Percentiles rank a stretch among this genome's conserved stretches.
These are phyloP conservation scores for Netelia virgata DNA, from an alignment of 2,888 invertebrate genomes.

Conservation along the genomic window DNA sequence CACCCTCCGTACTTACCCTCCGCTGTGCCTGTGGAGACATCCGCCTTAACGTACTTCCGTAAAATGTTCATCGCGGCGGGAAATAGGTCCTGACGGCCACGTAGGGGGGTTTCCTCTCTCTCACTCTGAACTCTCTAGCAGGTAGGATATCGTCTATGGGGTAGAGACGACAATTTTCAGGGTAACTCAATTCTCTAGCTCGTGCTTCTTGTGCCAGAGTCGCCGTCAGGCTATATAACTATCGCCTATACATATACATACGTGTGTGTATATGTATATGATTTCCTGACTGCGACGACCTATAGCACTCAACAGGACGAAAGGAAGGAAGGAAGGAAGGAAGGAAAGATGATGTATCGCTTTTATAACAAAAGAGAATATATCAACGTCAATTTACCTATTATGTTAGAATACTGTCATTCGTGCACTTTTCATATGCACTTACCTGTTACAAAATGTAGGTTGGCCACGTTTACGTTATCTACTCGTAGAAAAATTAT, in stretches of 20 bases:
- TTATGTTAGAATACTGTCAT: slow-evolving; percentile 15
- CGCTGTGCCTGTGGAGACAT: slow-evolving; percentile 34
- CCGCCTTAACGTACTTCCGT: slow-evolving; percentile 52
- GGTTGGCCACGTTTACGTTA: not conserved
- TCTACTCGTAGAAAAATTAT: not conserved
- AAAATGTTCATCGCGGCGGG: slow-evolving; percentile 52
- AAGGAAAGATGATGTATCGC: slow-evolving; percentile 75
- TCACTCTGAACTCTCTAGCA: not conserved
- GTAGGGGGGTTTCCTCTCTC: slow-evolving; percentile 28
- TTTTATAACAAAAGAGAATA: slow-evolving; percentile 78
- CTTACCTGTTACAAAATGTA: not conserved
- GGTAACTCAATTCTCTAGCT: slow-evolving; percentile 57
- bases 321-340: slow-evolving; percentile 15
- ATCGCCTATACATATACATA: slow-evolving; percentile 25
- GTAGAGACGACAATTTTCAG: slow-evolving; percentile 59
- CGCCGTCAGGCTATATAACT: slow-evolving; percentile 4
- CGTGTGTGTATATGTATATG: not conserved
- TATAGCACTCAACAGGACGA: slow-evolving; percentile 8
- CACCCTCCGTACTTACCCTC: not conserved
- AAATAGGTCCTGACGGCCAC: slow-evolving; percentile 52
- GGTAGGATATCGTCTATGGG: not conserved
- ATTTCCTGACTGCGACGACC: slow-evolving; percentile 26
- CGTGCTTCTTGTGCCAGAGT: slow-evolving; percentile 21
- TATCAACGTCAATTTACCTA: slow-evolving; percentile 79
- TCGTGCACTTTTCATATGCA: not conserved